These are phyloP conservation scores for Notamacropus eugenii DNA, from an alignment of 2,797 vertebrate species.

Conservation along the genomic window DNA sequence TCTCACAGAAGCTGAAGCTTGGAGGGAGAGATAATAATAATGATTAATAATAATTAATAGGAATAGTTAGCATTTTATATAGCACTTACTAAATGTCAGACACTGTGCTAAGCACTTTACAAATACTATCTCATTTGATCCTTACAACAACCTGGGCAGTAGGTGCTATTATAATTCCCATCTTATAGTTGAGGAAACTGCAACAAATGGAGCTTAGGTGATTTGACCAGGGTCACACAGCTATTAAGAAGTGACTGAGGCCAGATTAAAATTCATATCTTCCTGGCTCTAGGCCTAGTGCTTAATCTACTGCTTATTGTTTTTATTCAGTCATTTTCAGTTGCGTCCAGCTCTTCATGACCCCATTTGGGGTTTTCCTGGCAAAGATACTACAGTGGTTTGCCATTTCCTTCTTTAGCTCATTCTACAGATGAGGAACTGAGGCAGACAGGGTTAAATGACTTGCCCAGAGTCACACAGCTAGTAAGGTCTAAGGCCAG, in stretches of 20 bases:
- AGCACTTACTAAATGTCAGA: neutral
- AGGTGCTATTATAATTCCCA: neutral
- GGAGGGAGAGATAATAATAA: neutral
- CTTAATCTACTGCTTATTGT: neutral
- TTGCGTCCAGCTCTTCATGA: neutral
- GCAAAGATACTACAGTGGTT: neutral
- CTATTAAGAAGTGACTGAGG: neutral
- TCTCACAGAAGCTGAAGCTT: neutral
- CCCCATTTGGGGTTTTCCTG: neutral
- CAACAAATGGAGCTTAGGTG: neutral
- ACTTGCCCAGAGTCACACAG: neutral
- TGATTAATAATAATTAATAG: no score
- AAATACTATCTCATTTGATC: neutral
- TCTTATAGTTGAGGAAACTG: neutral
- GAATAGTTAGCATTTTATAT: neutral
- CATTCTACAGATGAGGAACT: neutral
- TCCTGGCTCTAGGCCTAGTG: neutral
- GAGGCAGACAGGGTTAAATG: neutral
- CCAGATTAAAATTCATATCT: neutral
- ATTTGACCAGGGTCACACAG: neutral
- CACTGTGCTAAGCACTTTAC: neutral
- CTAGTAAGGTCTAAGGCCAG: neutral
- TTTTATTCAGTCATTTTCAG: neutral
- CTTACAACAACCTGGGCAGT: neutral
- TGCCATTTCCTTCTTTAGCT: neutral